Evolutionary conservation across 2,797 vertebrate species (phyloP), one percentile per base, ranked within the genome.

Genomic region (Sphenopsis melanotis): DNA sequence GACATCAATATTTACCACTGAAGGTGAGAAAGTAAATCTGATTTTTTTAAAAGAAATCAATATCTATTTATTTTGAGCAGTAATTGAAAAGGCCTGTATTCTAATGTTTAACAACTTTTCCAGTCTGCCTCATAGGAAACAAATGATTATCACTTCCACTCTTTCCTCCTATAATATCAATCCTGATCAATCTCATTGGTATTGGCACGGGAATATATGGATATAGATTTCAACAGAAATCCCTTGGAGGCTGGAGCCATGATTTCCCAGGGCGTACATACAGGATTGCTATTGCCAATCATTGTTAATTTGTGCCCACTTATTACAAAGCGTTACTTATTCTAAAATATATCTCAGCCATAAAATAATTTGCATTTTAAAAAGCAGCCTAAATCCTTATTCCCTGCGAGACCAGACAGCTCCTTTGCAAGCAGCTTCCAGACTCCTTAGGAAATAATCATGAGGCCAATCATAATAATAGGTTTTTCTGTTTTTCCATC

Each of bases 341-440:
- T 96, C 95, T 95, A 96, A 96, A 97, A 94, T 96, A 95, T 92
- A 97, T 94, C 94, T 96, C 90, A 91, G 94, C 89, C 91, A 93
- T 96, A 97, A 96, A 97, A 96, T 97, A 94, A 96, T 97, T 95
- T 96, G 94, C 95, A 96, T 97, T 96, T 97, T 96, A 97, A 94
- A 97, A 96, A 95, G 89, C 95, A 96, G 93, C 87, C 94, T 95
- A 95, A 96, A 96, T 95, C 96, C 95, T 93, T 95, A 94, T 94
- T 95, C 95, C 94, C 94, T 79, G 56, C 0, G 96, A 95, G 95
- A 96, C 93, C 88, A 96, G 92, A 94, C 71, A 95, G 93, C 81
- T 93, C 93, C 85, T 95, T 75, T 63, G 90, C 89, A 89, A 93
- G 92, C 85, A 97, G 95, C 85, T 96, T 86, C 95, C 89, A 95